Evolutionary conservation across 2,888 invertebrate species (phyloP).

Genomic region (Dryococelus australis): DNA sequence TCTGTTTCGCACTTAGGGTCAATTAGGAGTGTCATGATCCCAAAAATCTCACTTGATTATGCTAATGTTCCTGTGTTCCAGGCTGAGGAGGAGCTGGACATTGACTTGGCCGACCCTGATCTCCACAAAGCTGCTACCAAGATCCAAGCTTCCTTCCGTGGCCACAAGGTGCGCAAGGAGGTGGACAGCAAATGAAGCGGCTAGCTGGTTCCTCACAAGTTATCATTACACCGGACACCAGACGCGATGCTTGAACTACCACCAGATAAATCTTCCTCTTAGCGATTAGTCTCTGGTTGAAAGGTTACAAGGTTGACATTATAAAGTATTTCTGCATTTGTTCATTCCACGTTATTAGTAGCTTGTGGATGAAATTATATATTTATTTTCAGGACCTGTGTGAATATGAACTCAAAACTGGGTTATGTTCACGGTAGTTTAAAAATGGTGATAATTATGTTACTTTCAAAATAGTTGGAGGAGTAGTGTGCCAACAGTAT

Average conservation of each 20-base stretch:
- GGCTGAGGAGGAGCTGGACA: conserved; percentile 77
- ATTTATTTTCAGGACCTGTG: not conserved
- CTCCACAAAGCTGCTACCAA: conserved; percentile 89
- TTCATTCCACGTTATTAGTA: conserved; percentile 28
- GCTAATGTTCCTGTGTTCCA: conserved; percentile 28
- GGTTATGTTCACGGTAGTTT: no score
- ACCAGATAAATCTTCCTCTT: conserved; percentile 5
- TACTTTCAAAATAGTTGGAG: not conserved
- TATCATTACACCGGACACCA: conserved; percentile 71
- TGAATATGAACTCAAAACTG: no score
- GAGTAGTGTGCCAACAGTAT: not conserved
- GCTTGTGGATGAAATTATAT: conserved; percentile 16
- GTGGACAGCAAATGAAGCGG: conserved; percentile 59
- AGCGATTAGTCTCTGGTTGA: conserved; percentile 4
- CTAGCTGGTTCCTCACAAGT: conserved; percentile 68
- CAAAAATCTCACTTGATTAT: no score
- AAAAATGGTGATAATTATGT: not conserved
- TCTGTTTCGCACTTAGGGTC: no score
- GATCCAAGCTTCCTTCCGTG: conserved; percentile 92
- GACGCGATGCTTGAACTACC: conserved; percentile 59
- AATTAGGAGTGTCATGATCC: no score
- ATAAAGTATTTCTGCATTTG: conserved; percentile 22
- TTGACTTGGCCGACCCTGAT: conserved; percentile 86
- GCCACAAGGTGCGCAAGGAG: conserved; percentile 87
- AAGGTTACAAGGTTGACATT: not conserved